Evolutionary conservation across 2,888 invertebrate genomes (phyloP).

Genomic region (Melieria picta): DNA sequence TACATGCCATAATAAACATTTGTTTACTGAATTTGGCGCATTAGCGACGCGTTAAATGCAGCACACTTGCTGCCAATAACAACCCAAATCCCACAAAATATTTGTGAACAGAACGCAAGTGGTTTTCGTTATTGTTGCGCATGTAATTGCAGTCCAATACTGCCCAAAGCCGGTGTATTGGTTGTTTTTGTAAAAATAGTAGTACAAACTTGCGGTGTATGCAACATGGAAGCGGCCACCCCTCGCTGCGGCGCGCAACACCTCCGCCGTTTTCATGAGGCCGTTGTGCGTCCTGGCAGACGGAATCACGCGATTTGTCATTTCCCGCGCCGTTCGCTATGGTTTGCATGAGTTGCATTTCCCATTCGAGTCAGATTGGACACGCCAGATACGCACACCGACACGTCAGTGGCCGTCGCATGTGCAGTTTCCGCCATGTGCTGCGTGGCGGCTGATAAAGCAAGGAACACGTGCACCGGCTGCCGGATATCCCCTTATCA

Average conservation of each 20-base stretch:
- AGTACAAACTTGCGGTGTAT: neutral
- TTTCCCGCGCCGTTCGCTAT: slow-evolving; percentile 23
- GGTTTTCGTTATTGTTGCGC: neutral
- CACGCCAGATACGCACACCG: slow-evolving; percentile 3
- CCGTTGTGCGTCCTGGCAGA: slow-evolving; percentile 5
- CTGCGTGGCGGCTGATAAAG: neutral
- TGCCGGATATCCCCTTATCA: slow-evolving; percentile 35
- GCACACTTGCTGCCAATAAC: neutral
- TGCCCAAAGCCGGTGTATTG: too few species aligned
- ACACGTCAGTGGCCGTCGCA: slow-evolving; percentile 12
- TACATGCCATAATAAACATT: slow-evolving; percentile 6
- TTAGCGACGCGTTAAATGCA: slow-evolving; percentile 22
- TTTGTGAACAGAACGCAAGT: slow-evolving; percentile 12
- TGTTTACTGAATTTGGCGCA: slow-evolving; percentile 30
- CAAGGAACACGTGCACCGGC: slow-evolving; percentile 17
- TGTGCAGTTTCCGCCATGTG: slow-evolving; percentile 1
- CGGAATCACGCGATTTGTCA: slow-evolving; percentile 30
- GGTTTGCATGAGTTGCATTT: slow-evolving; percentile 48
- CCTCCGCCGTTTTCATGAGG: neutral
- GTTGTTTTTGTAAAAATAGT: too few species aligned
- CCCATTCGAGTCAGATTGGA: slow-evolving; percentile 39
- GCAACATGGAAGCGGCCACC: slow-evolving; percentile 14
- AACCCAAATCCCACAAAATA: slow-evolving; percentile 5
- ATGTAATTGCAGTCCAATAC: slow-evolving; percentile 2
- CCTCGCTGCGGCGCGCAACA: slow-evolving; percentile 3